Evolutionary conservation across 2,888 invertebrate genomes (phyloP).

Genomic region (Meiosimyza decipiens): DNA sequence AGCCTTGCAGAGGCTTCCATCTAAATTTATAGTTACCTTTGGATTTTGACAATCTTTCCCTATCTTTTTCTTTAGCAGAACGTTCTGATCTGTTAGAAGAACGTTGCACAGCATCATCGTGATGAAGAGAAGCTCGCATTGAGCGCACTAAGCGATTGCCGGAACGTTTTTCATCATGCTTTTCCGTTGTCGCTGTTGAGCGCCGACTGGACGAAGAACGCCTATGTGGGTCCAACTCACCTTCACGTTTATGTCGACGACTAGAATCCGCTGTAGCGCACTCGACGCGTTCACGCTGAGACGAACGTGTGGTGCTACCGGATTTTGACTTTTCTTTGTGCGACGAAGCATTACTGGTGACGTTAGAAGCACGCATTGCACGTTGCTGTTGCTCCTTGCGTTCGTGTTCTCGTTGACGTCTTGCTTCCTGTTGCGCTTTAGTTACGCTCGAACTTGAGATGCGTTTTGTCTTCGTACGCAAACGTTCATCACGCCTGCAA

Average conservation of each 20-base stretch:
- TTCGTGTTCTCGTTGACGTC: constrained; percentile 47
- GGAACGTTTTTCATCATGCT: constrained; percentile 40
- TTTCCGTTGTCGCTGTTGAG: constrained; percentile 35
- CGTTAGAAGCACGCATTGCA: constrained; percentile 19
- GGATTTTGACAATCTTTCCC: constrained; percentile 48
- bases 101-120: constrained; percentile 47
- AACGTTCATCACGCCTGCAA: constrained; percentile 49
- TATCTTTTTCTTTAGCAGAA: constrained; percentile 51
- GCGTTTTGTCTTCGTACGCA: constrained; percentile 57
- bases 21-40: constrained; percentile 42
- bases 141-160: constrained; percentile 49
- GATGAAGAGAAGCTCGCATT: constrained; percentile 42
- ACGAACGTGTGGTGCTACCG: constrained; percentile 53
- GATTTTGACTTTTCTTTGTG: constrained; percentile 39
- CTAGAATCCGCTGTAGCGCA: constrained; percentile 44
- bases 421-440: constrained; percentile 29
- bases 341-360: constrained; percentile 33
- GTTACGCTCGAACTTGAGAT: constrained; percentile 40
- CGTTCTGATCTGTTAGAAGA: constrained; percentile 49
- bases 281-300: constrained; percentile 53
- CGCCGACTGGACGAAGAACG: constrained; percentile 27
- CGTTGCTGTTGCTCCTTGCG: constrained; percentile 40
- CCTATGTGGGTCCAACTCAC: constrained; percentile 38
- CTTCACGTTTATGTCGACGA: constrained; percentile 42
- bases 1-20: background rate